These are phyloP conservation scores for Muscicapa striata DNA, from an alignment of 2,797 vertebrate species.

Conservation along the genomic window DNA sequence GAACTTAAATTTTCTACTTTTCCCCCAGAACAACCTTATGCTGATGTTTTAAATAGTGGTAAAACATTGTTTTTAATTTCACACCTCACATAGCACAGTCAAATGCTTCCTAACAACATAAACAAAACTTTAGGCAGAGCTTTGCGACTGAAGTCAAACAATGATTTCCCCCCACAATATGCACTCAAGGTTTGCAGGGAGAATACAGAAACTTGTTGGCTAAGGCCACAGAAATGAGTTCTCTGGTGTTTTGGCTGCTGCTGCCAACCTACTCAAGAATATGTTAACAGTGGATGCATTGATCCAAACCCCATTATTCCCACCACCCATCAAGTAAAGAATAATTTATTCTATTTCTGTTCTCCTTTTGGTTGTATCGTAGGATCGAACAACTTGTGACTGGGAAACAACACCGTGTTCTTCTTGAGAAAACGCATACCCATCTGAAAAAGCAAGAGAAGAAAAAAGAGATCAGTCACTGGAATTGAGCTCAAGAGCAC, in stretches of 20 bases:
- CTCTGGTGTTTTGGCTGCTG: constrained; percentile 68
- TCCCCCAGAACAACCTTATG: constrained; percentile 44
- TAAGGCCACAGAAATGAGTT: constrained; percentile 83
- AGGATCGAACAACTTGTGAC: constrained; percentile 94
- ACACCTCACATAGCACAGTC: constrained; percentile 73
- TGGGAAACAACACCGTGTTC: constrained; percentile 97
- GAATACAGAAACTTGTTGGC: constrained; percentile 71
- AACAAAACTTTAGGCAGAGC: constrained; percentile 73
- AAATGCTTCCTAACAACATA: constrained; percentile 70
- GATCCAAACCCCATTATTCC: constrained; percentile 54
- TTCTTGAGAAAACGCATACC: constrained; percentile 98
- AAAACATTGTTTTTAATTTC: constrained; percentile 73
- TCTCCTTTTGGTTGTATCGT: constrained; percentile 93
- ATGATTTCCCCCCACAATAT: background rate
- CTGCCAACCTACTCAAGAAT: constrained; percentile 47
- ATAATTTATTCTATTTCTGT: constrained; percentile 82
- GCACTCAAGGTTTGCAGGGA: constrained; percentile 39
- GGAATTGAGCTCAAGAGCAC: background rate
- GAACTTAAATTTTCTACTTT: constrained; percentile 56
- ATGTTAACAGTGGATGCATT: constrained; percentile 62
- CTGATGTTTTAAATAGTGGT: constrained; percentile 43
- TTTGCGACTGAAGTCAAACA: constrained; percentile 49
- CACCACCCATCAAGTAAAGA: background rate
- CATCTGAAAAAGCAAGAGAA: constrained; percentile 82
- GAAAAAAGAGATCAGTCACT: background rate